These are phyloP conservation scores for Aspidiotus rigidus DNA, from an alignment of 2,888 invertebrate genomes.

Conservation along the genomic window DNA sequence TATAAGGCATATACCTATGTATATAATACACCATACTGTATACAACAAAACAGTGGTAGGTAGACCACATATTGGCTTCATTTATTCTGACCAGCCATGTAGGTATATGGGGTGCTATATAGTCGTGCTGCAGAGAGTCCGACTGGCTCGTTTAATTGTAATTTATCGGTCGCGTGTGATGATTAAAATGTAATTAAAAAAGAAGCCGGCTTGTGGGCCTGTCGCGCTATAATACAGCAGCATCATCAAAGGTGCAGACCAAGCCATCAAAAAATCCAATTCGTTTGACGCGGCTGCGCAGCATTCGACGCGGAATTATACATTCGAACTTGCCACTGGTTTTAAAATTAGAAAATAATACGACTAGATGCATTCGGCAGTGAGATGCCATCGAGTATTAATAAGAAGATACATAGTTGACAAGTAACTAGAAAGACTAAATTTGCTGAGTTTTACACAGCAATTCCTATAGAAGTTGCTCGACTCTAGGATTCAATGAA, in stretches of 20 bases:
- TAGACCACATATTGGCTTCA: constrained; percentile 33
- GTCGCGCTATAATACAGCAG: too few relatives aligned
- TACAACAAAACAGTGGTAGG: constrained; percentile 31
- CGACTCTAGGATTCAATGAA: too few relatives aligned
- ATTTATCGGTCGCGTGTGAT: constrained; percentile 26
- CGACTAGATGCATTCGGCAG: too few relatives aligned
- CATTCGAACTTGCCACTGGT: too few relatives aligned
- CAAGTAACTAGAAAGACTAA: too few relatives aligned
- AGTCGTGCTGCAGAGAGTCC: constrained; percentile 1
- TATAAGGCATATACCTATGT: constrained; percentile 14
- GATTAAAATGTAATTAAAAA: constrained; percentile 31
- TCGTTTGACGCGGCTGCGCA: too few relatives aligned
- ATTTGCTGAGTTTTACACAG: too few relatives aligned
- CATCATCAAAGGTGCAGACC: not conserved
- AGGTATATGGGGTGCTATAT: constrained; percentile 12
- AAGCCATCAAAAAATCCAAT: not conserved
- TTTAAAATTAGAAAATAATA: too few relatives aligned
- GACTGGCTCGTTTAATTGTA: constrained; percentile 15
- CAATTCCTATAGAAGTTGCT: too few relatives aligned
- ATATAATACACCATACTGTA: not conserved
- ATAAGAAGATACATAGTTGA: too few relatives aligned
- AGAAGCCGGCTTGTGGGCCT: not conserved
- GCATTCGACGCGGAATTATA: too few relatives aligned
- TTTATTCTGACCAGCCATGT: constrained; percentile 31
- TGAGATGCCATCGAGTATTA: too few relatives aligned